Percentiles rank a stretch among this genome's conserved stretches.
Evolutionary conservation across 2,888 invertebrate genomes (phyloP).

Genomic region (Terebella lapidaria): DNA sequence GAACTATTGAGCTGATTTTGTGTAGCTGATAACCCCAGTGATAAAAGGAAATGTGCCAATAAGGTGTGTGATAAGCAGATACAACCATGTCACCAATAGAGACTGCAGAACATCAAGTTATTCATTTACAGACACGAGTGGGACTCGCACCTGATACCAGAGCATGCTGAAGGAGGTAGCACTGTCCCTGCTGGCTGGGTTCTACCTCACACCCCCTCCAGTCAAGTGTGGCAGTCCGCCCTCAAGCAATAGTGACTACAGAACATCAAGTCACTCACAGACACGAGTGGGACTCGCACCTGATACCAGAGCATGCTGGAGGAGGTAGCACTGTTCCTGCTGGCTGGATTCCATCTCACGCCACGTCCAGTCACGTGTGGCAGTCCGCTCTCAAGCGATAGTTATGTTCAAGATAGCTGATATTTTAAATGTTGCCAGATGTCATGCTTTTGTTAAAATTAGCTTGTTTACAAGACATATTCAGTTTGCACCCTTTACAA

Average conservation of each 20-base stretch:
- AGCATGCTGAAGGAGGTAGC: slow-evolving; percentile 56
- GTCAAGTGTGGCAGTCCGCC: slow-evolving; percentile 49
- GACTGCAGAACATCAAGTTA: no score
- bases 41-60: no score
- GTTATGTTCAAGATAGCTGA: no score
- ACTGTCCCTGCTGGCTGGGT: slow-evolving; percentile 71
- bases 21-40: no score
- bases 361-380: slow-evolving; percentile 55
- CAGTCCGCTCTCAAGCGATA: slow-evolving; percentile 4
- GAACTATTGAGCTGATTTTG: no score
- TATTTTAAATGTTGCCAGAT: no score
- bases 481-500: no score
- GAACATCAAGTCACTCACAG: no score
- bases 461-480: no score
- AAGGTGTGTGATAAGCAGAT: no score
- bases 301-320: slow-evolving; percentile 50
- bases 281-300: slow-evolving; percentile 57
- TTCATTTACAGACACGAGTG: slow-evolving; percentile 56
- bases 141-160: slow-evolving; percentile 56
- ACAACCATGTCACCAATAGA: no score
- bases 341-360: slow-evolving; percentile 67
- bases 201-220: slow-evolving; percentile 58
- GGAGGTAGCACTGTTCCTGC: slow-evolving; percentile 64
- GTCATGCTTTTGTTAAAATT: no score
- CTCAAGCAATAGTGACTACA: neutral